Percentiles rank a stretch among this genome's conserved stretches.
Evolutionary conservation across 1,140 invertebrate genomes (phyloP).

Genomic region (Pomacea maculata): DNA sequence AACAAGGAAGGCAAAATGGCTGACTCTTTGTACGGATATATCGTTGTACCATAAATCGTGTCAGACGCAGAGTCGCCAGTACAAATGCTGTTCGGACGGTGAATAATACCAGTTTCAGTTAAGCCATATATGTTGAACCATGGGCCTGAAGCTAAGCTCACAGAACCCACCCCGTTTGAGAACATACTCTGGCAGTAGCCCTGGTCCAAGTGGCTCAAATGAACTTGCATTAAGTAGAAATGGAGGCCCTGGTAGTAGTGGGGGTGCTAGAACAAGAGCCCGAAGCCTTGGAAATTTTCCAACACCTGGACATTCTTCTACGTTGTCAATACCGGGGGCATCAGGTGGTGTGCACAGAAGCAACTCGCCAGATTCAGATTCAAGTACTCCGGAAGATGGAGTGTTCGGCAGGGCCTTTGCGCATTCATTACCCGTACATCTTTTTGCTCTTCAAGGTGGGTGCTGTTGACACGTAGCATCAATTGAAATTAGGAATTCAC

Average conservation of each 20-base stretch:
- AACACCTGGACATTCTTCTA: constrained; percentile 38
- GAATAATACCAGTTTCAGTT: constrained; percentile 1
- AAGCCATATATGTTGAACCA: constrained; percentile 18
- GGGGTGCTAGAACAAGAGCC: constrained; percentile 46
- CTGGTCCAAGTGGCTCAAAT: constrained; percentile 46
- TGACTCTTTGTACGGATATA: constrained; percentile 24
- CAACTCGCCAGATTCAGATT: constrained; percentile 59
- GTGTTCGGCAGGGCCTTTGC: constrained; percentile 50
- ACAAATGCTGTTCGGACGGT: constrained; percentile 5
- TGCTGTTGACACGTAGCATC: neutral
- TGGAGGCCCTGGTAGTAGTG: constrained; percentile 24
- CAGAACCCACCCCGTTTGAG: constrained; percentile 49
- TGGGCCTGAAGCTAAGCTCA: constrained; percentile 60
- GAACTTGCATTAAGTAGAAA: constrained; percentile 41
- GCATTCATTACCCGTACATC: constrained; percentile 58
- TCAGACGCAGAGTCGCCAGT: neutral
- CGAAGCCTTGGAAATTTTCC: constrained; percentile 56
- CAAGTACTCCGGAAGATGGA: constrained; percentile 57
- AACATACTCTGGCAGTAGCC: constrained; percentile 57
- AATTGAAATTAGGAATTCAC: too few relatives aligned
- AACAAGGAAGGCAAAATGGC: constrained; percentile 62
- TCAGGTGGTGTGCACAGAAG: constrained; percentile 47
- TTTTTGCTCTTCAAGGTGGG: constrained; percentile 58
- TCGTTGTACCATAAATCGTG: constrained; percentile 19
- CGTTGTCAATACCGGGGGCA: constrained; percentile 49